Conservation (phyloP, 2,797 vertebrate species). For the Amblyraja radiata region DNA sequence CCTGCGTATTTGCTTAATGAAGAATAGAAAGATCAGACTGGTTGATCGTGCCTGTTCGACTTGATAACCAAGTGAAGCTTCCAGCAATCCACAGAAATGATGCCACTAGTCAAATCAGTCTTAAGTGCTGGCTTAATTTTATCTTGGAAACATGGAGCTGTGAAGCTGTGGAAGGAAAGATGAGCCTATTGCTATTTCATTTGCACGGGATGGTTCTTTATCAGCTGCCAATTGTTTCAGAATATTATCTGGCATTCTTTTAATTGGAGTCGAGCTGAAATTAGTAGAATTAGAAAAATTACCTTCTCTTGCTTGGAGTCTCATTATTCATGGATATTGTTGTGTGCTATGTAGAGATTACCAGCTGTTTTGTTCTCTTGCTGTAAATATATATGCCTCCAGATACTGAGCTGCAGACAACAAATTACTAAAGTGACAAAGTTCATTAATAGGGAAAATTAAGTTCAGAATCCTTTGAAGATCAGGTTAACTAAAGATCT, state of each 20-base stretch:
- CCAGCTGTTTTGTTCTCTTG: conserved; percentile 79
- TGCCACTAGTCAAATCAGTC: conserved; percentile 60
- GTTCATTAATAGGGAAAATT: background rate
- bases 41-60: conserved; percentile 83
- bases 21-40: conserved; percentile 95
- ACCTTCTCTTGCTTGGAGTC: conserved; percentile 75
- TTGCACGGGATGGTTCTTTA: conserved; percentile 82
- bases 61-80: conserved; percentile 88
- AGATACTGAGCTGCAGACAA: conserved; percentile 56
- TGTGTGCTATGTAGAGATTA: conserved; percentile 87
- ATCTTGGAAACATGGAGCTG: conserved; percentile 78
- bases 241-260: conserved; percentile 81
- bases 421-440: conserved; percentile 14
- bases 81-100: conserved; percentile 81
- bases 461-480: conserved; percentile 16
- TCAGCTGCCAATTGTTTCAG: conserved; percentile 76
- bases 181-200: conserved; percentile 83
- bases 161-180: conserved; percentile 76
- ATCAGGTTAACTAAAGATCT: background rate
- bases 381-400: conserved; percentile 80
- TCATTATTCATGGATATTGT: conserved; percentile 86
- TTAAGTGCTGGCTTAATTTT: conserved; percentile 73
- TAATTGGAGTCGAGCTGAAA: conserved; percentile 98
- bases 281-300: conserved; percentile 94
- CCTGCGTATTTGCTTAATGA: conserved; percentile 98